Evolutionary conservation across 2,113 vertebrate species (phyloP).

Genomic region (Chelonoidis abingdonii): DNA sequence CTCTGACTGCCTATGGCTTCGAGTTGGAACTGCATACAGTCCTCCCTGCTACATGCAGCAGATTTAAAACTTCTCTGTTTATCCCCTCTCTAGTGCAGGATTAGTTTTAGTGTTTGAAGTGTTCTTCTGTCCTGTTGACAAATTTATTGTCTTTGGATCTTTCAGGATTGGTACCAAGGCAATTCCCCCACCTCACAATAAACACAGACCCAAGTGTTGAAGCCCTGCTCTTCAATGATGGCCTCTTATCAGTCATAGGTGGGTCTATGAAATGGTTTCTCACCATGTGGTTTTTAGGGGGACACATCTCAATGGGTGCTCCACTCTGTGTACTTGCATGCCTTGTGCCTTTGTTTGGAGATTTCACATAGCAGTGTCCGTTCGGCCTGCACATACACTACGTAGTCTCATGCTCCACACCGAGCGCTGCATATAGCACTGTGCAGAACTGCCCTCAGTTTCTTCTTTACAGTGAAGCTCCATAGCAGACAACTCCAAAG

Average conservation of each 20-base stretch:
- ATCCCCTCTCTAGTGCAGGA: background rate
- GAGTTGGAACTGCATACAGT: background rate
- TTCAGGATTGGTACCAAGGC: background rate
- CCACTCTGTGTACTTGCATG: no score
- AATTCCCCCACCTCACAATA: background rate
- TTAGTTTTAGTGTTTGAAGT: background rate
- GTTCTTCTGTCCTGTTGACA: background rate
- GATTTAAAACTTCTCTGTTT: background rate
- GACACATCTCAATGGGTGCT: no score
- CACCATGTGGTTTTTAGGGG: background rate
- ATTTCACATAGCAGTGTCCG: background rate
- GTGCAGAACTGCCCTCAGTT: no score
- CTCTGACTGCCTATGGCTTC: no score
- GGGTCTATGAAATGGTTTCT: background rate
- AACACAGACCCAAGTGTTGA: background rate
- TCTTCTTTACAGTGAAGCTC: no score
- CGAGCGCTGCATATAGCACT: no score
- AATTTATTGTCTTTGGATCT: background rate
- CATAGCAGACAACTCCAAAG: background rate
- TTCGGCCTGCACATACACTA: background rate
- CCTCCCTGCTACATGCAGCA: background rate
- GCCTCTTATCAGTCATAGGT: background rate
- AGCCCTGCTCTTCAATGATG: background rate
- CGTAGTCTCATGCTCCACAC: background rate
- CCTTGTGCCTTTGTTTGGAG: no score